These are phyloP conservation scores for Tetragonisca angustula DNA, from an alignment of 2,888 invertebrate genomes.

Conservation along the genomic window DNA sequence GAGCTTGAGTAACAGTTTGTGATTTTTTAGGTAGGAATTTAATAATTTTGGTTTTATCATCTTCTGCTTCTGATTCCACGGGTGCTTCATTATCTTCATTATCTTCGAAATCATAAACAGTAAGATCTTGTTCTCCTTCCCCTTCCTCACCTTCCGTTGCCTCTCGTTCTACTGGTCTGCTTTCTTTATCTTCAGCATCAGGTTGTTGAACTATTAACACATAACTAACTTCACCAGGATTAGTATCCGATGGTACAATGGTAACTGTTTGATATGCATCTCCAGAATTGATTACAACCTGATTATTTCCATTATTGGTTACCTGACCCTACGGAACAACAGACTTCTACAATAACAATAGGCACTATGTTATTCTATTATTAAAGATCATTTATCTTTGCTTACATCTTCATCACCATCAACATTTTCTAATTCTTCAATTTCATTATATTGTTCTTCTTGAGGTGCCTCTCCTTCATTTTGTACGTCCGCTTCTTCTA, in stretches of 20 bases:
- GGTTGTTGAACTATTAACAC: constrained; percentile 93
- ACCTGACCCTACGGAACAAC: constrained; percentile 73
- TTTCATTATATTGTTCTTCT: constrained; percentile 83
- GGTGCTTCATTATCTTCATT: constrained; percentile 83
- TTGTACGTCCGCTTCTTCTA: constrained; percentile 79
- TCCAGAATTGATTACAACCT: constrained; percentile 86
- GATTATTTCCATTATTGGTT: constrained; percentile 79
- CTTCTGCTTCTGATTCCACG: constrained; percentile 87
- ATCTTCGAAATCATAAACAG: constrained; percentile 83
- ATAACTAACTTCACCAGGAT: constrained; percentile 93
- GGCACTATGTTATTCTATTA: not conserved
- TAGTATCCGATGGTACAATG: constrained; percentile 91
- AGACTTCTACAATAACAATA: not conserved
- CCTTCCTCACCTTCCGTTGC: constrained; percentile 83
- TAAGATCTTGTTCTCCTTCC: constrained; percentile 84
- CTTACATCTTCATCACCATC: constrained; percentile 85
- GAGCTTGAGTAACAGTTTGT: constrained; percentile 88
- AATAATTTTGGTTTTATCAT: constrained; percentile 87
- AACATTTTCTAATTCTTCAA: constrained; percentile 85
- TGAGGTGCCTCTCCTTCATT: constrained; percentile 79
- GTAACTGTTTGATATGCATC: constrained; percentile 93
- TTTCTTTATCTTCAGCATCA: constrained; percentile 86
- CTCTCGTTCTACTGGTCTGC: constrained; percentile 84
- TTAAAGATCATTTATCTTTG: not conserved
- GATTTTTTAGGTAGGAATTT: constrained; percentile 87